These are phyloP conservation scores for Eriocheir sinensis DNA, from an alignment of 1,140 invertebrate species.

Conservation along the genomic window DNA sequence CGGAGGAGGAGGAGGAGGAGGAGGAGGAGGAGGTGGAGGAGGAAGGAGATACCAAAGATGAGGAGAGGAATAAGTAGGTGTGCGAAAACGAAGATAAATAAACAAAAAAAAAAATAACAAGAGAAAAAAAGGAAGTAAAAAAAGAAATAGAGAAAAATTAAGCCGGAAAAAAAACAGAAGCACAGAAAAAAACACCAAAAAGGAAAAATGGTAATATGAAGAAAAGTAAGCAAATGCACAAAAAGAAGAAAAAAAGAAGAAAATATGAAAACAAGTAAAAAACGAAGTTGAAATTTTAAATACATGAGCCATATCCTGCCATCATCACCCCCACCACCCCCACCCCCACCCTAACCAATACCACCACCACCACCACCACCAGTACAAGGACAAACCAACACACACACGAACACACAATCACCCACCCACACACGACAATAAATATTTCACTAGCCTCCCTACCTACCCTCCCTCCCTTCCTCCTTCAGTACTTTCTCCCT, in stretches of 20 bases:
- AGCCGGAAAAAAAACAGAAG: neutral
- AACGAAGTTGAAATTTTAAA: neutral
- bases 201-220: neutral
- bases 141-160: no score
- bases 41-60: neutral
- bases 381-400: neutral
- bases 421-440: neutral
- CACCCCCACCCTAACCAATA: neutral
- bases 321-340: no score
- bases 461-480: neutral
- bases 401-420: conserved; percentile 41
- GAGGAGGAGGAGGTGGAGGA: neutral
- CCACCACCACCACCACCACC: conserved; percentile 16
- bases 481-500: neutral
- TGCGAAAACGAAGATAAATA: no score
- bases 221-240: neutral
- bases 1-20: neutral
- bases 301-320: no score
- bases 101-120: neutral
- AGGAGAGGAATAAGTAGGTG: no score
- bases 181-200: neutral
- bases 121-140: neutral
- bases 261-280: neutral
- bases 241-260: neutral
- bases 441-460: neutral